Percentiles rank a stretch among this genome's conserved stretches.
phyloP scores from a whole-genome alignment of 2,888 invertebrate species.

The Cyclophora punctaria region DNA sequence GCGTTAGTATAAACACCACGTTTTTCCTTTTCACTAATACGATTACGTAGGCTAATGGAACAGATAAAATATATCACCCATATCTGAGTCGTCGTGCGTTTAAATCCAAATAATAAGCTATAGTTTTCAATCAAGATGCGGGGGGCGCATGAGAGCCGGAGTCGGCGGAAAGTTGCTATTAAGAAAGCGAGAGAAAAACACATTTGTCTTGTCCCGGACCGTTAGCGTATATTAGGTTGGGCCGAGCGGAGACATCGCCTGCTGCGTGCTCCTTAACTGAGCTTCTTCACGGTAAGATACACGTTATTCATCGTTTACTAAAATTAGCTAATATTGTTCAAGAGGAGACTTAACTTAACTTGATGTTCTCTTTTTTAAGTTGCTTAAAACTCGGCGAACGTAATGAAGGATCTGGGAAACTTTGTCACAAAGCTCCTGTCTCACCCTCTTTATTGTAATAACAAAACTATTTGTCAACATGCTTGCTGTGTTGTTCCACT shows the following conservation, averaged over 20 bases:
- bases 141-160: conserved; percentile 35
- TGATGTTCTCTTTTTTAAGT: too few relatives aligned
- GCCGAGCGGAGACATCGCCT: conserved; percentile 57
- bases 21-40: conserved; percentile 1
- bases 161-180: conserved; percentile 49
- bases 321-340: conserved; percentile 25
- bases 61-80: conserved; percentile 18
- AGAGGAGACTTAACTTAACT: too few relatives aligned
- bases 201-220: conserved; percentile 73
- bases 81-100: conserved; percentile 18
- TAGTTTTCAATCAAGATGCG: conserved; percentile 59
- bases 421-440: too few relatives aligned
- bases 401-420: too few relatives aligned
- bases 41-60: conserved; percentile 1
- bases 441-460: too few relatives aligned
- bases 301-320: conserved; percentile 38
- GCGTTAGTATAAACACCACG: conserved; percentile 1
- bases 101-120: conserved; percentile 49
- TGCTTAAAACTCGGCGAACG: too few relatives aligned
- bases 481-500: too few relatives aligned
- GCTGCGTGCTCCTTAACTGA: conserved; percentile 56
- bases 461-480: too few relatives aligned
- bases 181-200: conserved; percentile 66
- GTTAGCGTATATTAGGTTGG: conserved; percentile 70
- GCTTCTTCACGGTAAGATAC: conserved; percentile 39